Percentiles rank a stretch among this genome's conserved stretches.
Evolutionary conservation across 2,797 vertebrate species (phyloP).

Genomic region (Podarcis lilfordi): DNA sequence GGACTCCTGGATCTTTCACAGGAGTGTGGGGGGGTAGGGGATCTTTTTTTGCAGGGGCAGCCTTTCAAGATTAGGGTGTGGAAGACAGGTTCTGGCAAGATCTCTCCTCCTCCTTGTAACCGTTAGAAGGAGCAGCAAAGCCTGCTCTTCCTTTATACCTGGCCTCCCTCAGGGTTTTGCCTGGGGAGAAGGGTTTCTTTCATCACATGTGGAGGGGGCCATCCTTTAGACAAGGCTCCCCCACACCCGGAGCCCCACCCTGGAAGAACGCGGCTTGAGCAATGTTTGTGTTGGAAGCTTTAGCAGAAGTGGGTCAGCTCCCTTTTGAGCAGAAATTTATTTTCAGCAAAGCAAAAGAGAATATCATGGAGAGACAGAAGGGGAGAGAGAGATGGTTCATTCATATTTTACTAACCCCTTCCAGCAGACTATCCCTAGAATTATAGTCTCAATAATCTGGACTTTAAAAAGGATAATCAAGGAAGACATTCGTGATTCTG

Average conservation of each 20-base stretch:
- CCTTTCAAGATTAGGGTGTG: too few relatives aligned
- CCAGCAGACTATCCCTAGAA: background rate
- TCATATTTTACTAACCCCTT: constrained; percentile 29
- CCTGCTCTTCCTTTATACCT: background rate
- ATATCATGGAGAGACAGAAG: background rate
- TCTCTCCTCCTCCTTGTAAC: background rate
- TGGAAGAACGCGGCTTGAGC: background rate
- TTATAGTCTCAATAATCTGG: background rate
- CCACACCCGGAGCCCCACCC: background rate
- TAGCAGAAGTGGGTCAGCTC: constrained; percentile 63
- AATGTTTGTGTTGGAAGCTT: background rate
- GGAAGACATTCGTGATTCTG: background rate
- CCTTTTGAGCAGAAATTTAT: constrained; percentile 48
- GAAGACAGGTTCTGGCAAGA: background rate
- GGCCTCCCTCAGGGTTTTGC: too few relatives aligned
- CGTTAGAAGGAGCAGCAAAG: background rate
- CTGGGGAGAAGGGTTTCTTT: background rate
- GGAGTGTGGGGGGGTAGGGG: too few relatives aligned
- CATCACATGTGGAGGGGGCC: too few relatives aligned
- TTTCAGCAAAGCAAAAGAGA: constrained; percentile 40
- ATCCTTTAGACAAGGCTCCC: background rate
- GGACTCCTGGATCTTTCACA: background rate
- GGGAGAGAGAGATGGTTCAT: background rate
- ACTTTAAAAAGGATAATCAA: too few relatives aligned
- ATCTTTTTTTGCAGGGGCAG: too few relatives aligned